A percentile compares a stretch with the other conserved stretches of the same genome.
Conservation (phyloP, 2,797 vertebrate species). For the Galago senegalensis region DNA sequence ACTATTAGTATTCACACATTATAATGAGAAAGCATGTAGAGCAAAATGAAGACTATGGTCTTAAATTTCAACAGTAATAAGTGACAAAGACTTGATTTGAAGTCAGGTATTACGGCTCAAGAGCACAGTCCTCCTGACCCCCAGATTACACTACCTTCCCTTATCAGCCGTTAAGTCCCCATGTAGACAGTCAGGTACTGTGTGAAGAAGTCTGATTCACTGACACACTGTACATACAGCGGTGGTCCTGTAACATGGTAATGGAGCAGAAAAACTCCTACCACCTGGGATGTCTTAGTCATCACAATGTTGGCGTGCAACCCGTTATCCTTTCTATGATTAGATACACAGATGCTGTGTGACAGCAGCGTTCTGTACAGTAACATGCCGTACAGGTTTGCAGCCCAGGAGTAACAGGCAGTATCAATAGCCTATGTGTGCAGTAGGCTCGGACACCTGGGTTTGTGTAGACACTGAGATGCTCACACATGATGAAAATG, state of each 20-base stretch:
- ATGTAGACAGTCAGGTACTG: neutral
- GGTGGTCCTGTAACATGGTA: neutral
- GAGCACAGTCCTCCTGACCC: neutral
- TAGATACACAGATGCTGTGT: neutral
- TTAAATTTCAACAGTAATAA: conserved; percentile 2
- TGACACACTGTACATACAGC: neutral
- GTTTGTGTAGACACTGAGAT: neutral
- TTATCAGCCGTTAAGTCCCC: neutral
- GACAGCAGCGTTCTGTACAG: neutral
- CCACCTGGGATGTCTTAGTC: neutral
- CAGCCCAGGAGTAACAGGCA: neutral
- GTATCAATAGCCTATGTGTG: neutral
- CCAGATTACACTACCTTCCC: neutral
- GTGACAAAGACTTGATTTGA: conserved; percentile 40
- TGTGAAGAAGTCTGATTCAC: neutral
- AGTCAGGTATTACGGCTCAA: neutral
- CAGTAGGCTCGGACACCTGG: neutral
- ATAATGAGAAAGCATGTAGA: neutral
- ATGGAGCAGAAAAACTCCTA: neutral
- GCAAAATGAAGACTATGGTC: neutral
- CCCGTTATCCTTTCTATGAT: neutral
- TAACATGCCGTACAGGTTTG: neutral
- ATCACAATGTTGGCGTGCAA: neutral
- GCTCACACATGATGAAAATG: neutral
- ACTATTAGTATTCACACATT: neutral